Conservation (phyloP, 2,113 vertebrate genomes). For the Toxotes chatareus region DNA sequence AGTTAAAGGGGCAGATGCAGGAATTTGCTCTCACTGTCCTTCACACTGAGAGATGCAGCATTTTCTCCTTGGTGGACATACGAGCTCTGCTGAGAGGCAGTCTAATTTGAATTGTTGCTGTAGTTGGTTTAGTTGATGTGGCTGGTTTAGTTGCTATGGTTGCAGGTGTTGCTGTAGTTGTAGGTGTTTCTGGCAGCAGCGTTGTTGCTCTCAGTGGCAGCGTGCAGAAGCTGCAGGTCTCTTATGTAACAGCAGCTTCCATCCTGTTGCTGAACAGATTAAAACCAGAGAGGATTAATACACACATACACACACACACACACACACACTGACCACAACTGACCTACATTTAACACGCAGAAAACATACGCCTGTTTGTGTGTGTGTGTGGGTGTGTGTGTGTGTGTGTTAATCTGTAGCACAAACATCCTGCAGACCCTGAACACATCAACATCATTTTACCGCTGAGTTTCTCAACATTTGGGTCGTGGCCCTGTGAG, state of each 20-base stretch:
- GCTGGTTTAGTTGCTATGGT: neutral
- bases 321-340: conserved; percentile 8
- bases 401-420: conserved; percentile 39
- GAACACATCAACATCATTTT: conserved; percentile 35
- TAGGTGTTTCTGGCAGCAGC: conserved; percentile 11
- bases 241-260: conserved; percentile 73
- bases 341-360: conserved; percentile 54
- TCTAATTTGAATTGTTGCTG: neutral
- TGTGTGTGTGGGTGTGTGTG: conserved; percentile 22
- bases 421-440: conserved; percentile 42
- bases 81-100: no score
- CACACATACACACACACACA: conserved; percentile 50
- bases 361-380: conserved; percentile 53
- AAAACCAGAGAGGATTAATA: conserved; percentile 72
- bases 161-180: neutral
- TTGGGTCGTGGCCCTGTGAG: neutral
- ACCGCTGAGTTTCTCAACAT: conserved; percentile 12
- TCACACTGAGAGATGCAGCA: no score
- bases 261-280: conserved; percentile 76
- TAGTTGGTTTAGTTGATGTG: neutral
- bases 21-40: no score
- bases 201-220: conserved; percentile 1
- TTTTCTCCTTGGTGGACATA: no score
- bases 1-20: no score
- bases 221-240: conserved; percentile 37